Evolutionary conservation across 2,797 vertebrate species (phyloP).

Genomic region (Sebastes hopkinsi): DNA sequence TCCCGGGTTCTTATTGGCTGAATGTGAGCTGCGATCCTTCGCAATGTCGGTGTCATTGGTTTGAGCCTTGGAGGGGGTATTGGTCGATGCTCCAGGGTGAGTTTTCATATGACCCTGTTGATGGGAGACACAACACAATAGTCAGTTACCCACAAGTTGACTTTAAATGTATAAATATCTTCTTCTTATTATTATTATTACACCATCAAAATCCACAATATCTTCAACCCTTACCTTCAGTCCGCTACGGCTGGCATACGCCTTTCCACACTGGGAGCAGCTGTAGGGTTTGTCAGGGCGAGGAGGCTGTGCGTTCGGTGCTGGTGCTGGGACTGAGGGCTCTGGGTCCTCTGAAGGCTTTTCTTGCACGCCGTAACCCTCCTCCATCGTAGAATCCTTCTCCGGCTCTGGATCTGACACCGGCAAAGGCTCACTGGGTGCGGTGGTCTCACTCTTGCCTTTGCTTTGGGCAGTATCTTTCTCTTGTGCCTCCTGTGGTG

Average conservation of each 20-base stretch:
- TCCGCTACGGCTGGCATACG: constrained; percentile 86
- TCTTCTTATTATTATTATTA: too few species aligned
- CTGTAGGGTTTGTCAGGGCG: constrained; percentile 86
- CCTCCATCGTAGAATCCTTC: constrained; percentile 47
- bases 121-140: constrained; percentile 24
- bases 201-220: not conserved
- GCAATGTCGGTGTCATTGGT: constrained; percentile 68
- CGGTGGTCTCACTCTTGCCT: constrained; percentile 33
- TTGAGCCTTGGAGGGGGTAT: constrained; percentile 68
- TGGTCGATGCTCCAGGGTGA: constrained; percentile 76
- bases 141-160: not conserved
- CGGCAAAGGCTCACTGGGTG: constrained; percentile 28
- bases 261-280: constrained; percentile 86
- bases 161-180: too few species aligned
- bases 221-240: constrained; percentile 78
- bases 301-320: constrained; percentile 51
- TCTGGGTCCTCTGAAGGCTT: constrained; percentile 55
- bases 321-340: constrained; percentile 34
- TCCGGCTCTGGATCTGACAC: constrained; percentile 48
- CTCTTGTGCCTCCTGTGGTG: constrained; percentile 33
- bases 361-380: constrained; percentile 22
- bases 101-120: constrained; percentile 86
- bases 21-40: constrained; percentile 54
- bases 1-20: constrained; percentile 53
- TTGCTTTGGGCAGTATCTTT: constrained; percentile 34